Conservation (phyloP, 2,113 vertebrate species). For the Psilopogon haemacephalus region DNA sequence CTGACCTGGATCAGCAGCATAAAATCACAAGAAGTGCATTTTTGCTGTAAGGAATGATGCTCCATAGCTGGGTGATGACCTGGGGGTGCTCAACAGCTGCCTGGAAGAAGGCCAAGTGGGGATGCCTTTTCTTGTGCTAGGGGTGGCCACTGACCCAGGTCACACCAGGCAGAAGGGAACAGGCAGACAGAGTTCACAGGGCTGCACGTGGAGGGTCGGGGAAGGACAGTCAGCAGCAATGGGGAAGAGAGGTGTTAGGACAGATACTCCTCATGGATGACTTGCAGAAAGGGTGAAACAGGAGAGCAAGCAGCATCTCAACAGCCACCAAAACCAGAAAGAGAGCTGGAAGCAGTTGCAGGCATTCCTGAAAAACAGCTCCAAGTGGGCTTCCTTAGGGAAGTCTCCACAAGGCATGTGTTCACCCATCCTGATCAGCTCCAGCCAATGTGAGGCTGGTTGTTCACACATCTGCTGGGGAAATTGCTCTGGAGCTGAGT, state of each 20-base stretch:
- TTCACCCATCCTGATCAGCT: rapidly evolving
- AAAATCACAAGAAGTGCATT: background rate
- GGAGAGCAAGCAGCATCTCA: too few species aligned
- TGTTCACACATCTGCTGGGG: background rate
- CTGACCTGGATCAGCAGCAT: background rate
- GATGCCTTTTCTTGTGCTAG: background rate
- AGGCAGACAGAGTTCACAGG: background rate
- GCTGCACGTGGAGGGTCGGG: background rate
- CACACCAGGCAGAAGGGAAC: background rate
- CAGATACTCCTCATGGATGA: background rate
- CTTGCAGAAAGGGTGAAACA: background rate
- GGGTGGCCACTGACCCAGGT: background rate
- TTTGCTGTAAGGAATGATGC: background rate
- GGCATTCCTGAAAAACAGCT: background rate
- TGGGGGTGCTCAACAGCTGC: background rate
- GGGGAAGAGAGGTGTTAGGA: background rate
- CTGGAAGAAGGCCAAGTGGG: background rate
- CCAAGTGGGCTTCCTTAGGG: background rate
- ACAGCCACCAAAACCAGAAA: background rate
- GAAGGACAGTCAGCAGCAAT: background rate
- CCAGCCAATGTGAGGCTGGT: background rate
- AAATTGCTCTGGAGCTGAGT: background rate
- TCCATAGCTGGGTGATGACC: background rate
- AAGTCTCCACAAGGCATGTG: background rate
- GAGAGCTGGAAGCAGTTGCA: background rate